Evolutionary conservation across 1,140 invertebrate species (phyloP).

Genomic region (Penaeus indicus): DNA sequence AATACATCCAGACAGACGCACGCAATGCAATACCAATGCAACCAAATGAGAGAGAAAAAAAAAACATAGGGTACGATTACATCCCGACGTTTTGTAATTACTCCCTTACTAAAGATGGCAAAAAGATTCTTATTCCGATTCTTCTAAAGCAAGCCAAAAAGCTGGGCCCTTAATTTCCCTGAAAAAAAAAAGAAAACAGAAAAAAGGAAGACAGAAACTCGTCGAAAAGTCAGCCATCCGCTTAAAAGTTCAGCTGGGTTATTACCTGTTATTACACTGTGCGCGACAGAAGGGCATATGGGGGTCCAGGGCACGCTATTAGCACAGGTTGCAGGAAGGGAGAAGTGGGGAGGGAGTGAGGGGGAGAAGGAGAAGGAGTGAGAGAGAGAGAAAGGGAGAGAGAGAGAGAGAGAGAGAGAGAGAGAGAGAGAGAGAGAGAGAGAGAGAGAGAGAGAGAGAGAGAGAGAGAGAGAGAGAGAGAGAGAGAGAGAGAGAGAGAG

Average conservation of each 20-base stretch:
- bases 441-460: too few relatives aligned
- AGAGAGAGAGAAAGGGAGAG: neutral
- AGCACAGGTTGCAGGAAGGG: neutral
- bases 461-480: too few relatives aligned
- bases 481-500: too few relatives aligned
- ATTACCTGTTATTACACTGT: slow-evolving; percentile 45
- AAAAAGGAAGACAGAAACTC: slow-evolving; percentile 19
- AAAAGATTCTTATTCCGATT: too few relatives aligned
- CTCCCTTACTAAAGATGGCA: slow-evolving; percentile 3
- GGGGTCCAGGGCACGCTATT: too few relatives aligned
- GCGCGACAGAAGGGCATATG: too few relatives aligned
- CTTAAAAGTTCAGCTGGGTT: slow-evolving; percentile 32
- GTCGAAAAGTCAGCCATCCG: slow-evolving; percentile 23
- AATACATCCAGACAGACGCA: too few relatives aligned
- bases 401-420: neutral
- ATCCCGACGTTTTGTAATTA: slow-evolving; percentile 29
- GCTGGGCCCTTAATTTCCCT: slow-evolving; percentile 41
- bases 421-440: neutral
- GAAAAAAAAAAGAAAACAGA: neutral
- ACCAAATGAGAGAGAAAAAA: too few relatives aligned
- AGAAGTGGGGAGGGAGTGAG: neutral
- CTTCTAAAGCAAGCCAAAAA: slow-evolving; percentile 10
- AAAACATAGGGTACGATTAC: too few relatives aligned
- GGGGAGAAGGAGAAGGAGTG: neutral
- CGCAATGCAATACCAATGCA: too few relatives aligned